Base-by-base conservation (phyloP, 2,113 vertebrate genomes). In the Chlorocebus sabaeus region DNA sequence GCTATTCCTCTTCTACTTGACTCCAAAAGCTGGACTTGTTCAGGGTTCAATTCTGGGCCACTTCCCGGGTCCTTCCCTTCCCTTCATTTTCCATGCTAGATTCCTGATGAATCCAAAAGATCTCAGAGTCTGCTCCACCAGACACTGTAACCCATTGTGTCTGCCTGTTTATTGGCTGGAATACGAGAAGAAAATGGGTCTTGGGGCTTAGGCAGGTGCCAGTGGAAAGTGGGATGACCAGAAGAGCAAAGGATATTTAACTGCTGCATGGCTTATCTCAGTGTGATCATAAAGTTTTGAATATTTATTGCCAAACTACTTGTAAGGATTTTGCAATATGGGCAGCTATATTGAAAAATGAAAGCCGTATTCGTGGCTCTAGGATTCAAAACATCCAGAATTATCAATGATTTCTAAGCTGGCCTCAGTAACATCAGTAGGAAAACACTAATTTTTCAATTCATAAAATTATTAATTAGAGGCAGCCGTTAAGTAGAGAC, bases 391-490 rank as follows among this genome's bases (percentile, higher is more conserved):
- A 23, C 20, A 52, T 43, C 57, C 43, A 82, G 76, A 96, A 95
- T 92, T 92, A 88, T 80, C 89, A 80, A 78, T 38, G 76, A 81
- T 90, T 90, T 94, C 57, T 90, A 52, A 78, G 22, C 48, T 52
- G 11, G 57, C 61, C 70, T 94, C 23, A 32, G 20, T 52, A 32
- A 55, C 59, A 52, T 22, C 13, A 50, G 55, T n/a, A 52, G 96
- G 80, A 96, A 96, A 97, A 92, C 2, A 93, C 7, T 59, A 90
- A 68, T 45, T 50, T 93, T 94, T 93, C 87, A 93, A 96, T 92
- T 83, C 57, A 91, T 84, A 95, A 92, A 84, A 72, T 68, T 78
- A 91, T 89, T 82, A 84, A 89, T 96, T 86, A 94, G 35, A 30
- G 72, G 22, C 40, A 92, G 90, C 84, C 50, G 96, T 75, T 70